Base-by-base conservation (phyloP, 2,113 vertebrate genomes). In the Marcusenius ussheri region DNA sequence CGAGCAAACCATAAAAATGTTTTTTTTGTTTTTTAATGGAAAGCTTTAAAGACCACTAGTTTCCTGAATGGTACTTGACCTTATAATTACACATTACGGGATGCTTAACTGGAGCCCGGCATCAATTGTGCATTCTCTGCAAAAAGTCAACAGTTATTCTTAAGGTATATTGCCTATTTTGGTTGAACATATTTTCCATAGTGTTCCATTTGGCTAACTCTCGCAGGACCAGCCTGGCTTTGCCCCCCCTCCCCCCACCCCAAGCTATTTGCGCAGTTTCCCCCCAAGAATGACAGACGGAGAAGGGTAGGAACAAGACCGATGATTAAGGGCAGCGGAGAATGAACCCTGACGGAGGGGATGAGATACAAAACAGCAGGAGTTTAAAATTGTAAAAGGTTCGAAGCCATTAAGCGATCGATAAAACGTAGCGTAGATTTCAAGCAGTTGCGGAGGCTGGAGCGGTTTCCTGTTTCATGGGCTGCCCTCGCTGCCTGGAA, bases 401-500 rank as follows among this genome's bases (percentile, higher is more conserved):
- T 27, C 74, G 10, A 49, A 87, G 50, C 31, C 47, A 87, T 87
- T 53, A 87, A 45, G 31, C 10, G 49, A 88, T 87, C 85, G 39
- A 66, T 62, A 45, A 42, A 88, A 45, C 24, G 19, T n/a, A 46
- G 11, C 5, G 42, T 7, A 45, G 27, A 88, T 51, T 49, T 84
- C 24, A 31, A 7, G 45, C 8, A 5, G 42, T 13, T 35, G 51
- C 13, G 0, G 24, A 51, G 13, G 53, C 50, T 0, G 31, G 27
- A 86, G 90, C 83, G 91, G 93, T 90, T 92, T 91, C 91, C 90
- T 74, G 91, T 89, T 90, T 93, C 70, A 89, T 62, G 90, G 83
- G 66, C 86, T 91, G 92, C 90, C 93, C 91, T 93, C 92, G 89
- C 91, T 93, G 62, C n/a, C n/a, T 91, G 70, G 85, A 94, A 93